Evolutionary conservation across 2,113 vertebrate genomes (phyloP).

Genomic region (Rattus norvegicus): DNA sequence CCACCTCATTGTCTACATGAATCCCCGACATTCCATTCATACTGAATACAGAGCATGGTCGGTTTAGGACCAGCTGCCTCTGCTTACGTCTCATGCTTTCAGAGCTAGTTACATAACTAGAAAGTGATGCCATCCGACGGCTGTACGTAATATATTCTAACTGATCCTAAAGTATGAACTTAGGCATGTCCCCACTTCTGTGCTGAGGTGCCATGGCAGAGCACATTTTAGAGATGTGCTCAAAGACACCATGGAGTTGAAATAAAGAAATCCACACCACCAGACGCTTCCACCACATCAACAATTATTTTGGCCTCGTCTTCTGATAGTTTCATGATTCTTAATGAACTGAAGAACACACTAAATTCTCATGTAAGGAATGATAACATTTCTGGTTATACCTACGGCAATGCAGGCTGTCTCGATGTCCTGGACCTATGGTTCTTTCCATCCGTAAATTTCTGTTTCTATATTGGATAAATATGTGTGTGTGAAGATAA

Average conservation of each 20-base stretch:
- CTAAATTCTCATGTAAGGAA: conserved; percentile 75
- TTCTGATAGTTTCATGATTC: conserved; percentile 41
- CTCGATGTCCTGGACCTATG: conserved; percentile 78
- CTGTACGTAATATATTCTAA: conserved; percentile 60
- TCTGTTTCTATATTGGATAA: conserved; percentile 80
- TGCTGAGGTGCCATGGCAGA: conserved; percentile 30
- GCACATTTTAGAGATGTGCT: conserved; percentile 47
- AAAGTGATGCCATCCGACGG: conserved; percentile 76
- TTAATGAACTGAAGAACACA: conserved; percentile 74
- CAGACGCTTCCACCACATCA: conserved; percentile 36
- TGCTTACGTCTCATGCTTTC: conserved; percentile 82
- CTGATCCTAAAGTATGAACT: conserved; percentile 70
- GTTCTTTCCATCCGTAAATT: conserved; percentile 79
- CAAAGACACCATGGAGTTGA: not conserved
- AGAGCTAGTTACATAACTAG: conserved; percentile 74
- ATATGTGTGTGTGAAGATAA: conserved; percentile 80
- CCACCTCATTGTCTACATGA: conserved; percentile 36
- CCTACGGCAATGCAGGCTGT: conserved; percentile 75
- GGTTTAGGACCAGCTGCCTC: conserved; percentile 82
- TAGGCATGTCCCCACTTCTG: conserved; percentile 40
- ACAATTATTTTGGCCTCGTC: conserved; percentile 64
- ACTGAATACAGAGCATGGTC: conserved; percentile 69
- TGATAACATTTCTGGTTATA: conserved; percentile 79
- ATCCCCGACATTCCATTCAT: conserved; percentile 75
- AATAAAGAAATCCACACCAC: conserved; percentile 46